Base-by-base conservation (phyloP, 2,797 vertebrate genomes). In the Lindbergichthys nudifrons region DNA sequence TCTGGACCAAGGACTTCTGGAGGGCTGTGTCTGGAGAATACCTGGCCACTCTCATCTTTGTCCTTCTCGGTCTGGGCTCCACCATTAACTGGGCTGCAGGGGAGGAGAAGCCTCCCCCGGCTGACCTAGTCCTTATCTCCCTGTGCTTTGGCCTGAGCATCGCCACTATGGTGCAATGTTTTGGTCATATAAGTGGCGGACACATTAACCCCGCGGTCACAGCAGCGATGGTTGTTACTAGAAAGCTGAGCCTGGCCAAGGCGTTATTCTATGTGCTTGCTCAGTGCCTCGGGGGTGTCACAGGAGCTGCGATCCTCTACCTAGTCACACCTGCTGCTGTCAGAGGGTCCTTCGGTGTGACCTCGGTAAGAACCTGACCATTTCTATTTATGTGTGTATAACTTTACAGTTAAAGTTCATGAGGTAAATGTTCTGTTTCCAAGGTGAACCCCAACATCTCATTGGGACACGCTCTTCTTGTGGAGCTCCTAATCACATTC, bases 1-100 rank as follows among this genome's bases (percentile, higher is more conserved):
- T 99, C 85, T 98, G 97, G 97, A 99, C 97, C 67, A 96, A 98
- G 88, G 90, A 94, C 50, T 99, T 98, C 94, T 99, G 98, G 97
- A 97, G 97, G 86, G 96, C 97, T 0, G 97, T 99, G 76, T 95
- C 96, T 0, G 97, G 95, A 3, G 98, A 99, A 84, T 99, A 96
- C 91, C 87, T 98, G 88, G 97, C 97, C 71, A 97, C 96, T 75
- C 85, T 99, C 10, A 95, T 99, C 89, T 99, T 99, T 65, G 96
- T 99, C 56, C 93, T 99, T 8, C 95, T 99, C 48, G 92, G 97
- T 81, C 88, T 98, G 1, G 98, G 97, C 61, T 98, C 97, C 64
- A 98, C 98, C 0, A 95, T 98, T 87, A 96, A 96, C 92, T 99
- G 97, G 97, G 91, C 93, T 1, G 93, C 93, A 26, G 88, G 70